These are phyloP conservation scores for Belgica antarctica DNA, from an alignment of 2,888 invertebrate genomes.

Conservation along the genomic window DNA sequence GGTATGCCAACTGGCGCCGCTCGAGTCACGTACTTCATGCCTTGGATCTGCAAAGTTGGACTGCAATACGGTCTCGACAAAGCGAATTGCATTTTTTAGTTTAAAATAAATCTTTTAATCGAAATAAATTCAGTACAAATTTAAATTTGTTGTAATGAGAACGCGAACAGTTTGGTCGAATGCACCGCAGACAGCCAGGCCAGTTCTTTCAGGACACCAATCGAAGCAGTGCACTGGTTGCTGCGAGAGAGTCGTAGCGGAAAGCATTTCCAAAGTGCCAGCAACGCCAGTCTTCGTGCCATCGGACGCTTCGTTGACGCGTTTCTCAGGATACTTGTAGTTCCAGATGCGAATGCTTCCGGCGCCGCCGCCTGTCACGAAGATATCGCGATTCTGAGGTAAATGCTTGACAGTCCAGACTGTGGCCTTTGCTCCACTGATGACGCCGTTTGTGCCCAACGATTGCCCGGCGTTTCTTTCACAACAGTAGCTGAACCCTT, in stretches of 20 bases:
- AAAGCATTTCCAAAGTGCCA: slow-evolving; percentile 72
- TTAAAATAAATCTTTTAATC: not conserved
- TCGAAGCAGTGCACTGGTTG: slow-evolving; percentile 88
- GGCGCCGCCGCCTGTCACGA: slow-evolving; percentile 84
- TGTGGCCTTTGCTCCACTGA: slow-evolving; percentile 71
- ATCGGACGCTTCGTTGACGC: slow-evolving; percentile 68
- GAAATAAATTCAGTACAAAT: slow-evolving; percentile 58
- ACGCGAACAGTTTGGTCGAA: slow-evolving; percentile 90
- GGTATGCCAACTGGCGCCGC: slow-evolving; percentile 53
- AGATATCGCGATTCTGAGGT: slow-evolving; percentile 92
- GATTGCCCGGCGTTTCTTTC: slow-evolving; percentile 55
- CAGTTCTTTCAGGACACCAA: slow-evolving; percentile 88
- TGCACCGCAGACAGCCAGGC: slow-evolving; percentile 82
- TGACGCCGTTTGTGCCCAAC: slow-evolving; percentile 54
- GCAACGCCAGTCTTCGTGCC: slow-evolving; percentile 72
- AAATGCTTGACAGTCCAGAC: slow-evolving; percentile 86
- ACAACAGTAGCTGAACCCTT: slow-evolving; percentile 73
- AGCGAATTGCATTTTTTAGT: not conserved
- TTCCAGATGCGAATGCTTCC: slow-evolving; percentile 94
- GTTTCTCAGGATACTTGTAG: slow-evolving; percentile 83
- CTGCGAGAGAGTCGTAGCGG: slow-evolving; percentile 75
- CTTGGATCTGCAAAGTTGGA: slow-evolving; percentile 29
- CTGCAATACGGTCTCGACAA: too few species aligned
- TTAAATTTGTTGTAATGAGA: slow-evolving; percentile 83
- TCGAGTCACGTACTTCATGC: slow-evolving; percentile 50